A percentile compares a stretch with the other conserved stretches of the same genome.
Conservation (phyloP, 2,888 invertebrate species). For the Mimumesa dahlbomi region DNA sequence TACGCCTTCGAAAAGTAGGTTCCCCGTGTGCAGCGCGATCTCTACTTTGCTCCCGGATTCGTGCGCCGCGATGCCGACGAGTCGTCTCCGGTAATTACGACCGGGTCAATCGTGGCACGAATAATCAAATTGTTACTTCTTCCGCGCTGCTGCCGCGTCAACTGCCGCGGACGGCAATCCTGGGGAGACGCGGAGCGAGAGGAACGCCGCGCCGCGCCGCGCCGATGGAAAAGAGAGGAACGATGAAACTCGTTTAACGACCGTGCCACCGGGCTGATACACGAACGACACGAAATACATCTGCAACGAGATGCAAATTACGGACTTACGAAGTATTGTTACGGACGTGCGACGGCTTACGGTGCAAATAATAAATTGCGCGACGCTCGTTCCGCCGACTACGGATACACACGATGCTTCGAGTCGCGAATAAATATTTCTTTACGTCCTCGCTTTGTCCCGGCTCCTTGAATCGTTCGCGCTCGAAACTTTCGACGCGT, state of each 20-base stretch:
- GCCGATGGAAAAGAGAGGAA: constrained; percentile 1
- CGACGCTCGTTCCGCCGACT: background rate
- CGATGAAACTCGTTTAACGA: constrained; percentile 64
- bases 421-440: constrained; percentile 50
- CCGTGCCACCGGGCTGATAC: constrained; percentile 56
- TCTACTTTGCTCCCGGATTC: background rate
- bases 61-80: constrained; percentile 1
- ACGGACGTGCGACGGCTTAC: constrained; percentile 55
- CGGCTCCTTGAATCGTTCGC: background rate
- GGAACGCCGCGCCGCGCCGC: too few relatives aligned
- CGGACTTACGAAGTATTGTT: constrained; percentile 66
- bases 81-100: constrained; percentile 43
- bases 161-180: constrained; percentile 47
- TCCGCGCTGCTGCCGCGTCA: constrained; percentile 49
- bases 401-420: constrained; percentile 8
- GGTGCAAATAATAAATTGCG: constrained; percentile 61
- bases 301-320: constrained; percentile 66
- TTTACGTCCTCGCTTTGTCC: background rate
- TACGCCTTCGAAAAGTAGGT: too few relatives aligned
- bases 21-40: background rate
- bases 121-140: constrained; percentile 60
- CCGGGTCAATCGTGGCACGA: constrained; percentile 54
- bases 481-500: background rate
- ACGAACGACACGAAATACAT: constrained; percentile 66
- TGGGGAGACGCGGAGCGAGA: constrained; percentile 23